Evolutionary conservation across 2,888 invertebrate species (phyloP), one percentile per base, ranked within the genome.

Genomic region (Drosophila paracracens): DNA sequence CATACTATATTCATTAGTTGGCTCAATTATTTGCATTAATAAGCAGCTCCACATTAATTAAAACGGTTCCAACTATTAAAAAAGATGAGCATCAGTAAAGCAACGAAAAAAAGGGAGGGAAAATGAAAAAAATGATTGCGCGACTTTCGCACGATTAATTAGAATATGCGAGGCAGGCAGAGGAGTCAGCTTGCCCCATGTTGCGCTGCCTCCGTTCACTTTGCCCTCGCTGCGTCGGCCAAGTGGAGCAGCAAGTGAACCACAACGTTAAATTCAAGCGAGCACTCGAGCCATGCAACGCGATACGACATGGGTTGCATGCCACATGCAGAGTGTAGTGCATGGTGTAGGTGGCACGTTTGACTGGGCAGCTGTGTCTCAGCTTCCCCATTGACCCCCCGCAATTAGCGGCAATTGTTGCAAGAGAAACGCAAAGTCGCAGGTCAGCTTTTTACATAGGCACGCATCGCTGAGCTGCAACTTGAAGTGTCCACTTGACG

Each of bases 371-470:
- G 38, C 51, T 58, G 52, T 27, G 21, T 31, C 40, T 16, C 38
- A 38, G 35, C 52, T 36, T 18, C 25, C 1, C 18, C 43, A 16
- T 10, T 33, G 59, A 58, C 66, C 75, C 65, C 79, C 67, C 52
- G 66, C 76, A 88, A 88, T 88, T 84, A 88, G 85, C 85, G 70
- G 82, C 85, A 74, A 83, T 82, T 88, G 79, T 79, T 82, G 85
- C 88, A 88, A 69, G 65, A 75, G 79, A 58, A 62, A 70, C 58
- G 43, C 53, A 11, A 48, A 43, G 31, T 35, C 27, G 60, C 46
- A 53, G 59, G 56, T 63, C 56, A 67, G 50, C 50, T 29, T 46
- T 31, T 50, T 50, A 18, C 25, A 31, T 36, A n/a, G 10, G 21
- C 54, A 57, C 62, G 63, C 63, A 48, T 67, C 54, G 46, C 54